Conservation (phyloP, 2,888 invertebrate genomes). For the Eupithecia exiguata region DNA sequence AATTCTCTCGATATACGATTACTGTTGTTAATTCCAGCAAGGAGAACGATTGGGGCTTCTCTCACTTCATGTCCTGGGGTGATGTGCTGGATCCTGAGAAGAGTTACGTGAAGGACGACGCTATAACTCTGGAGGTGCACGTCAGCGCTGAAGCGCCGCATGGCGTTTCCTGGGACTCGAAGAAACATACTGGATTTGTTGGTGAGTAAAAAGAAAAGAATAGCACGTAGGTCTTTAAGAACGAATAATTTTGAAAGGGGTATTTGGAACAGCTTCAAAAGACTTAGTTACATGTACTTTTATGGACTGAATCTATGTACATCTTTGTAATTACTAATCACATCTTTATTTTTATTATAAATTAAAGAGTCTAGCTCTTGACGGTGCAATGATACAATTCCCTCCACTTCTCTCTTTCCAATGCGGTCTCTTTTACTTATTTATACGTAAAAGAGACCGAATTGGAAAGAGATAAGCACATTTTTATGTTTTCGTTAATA, state of each 20-base stretch:
- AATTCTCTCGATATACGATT: neutral
- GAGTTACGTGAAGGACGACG: slow-evolving; percentile 96
- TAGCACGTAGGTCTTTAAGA: neutral
- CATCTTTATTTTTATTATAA: too few relatives aligned
- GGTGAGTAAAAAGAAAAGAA: slow-evolving; percentile 71
- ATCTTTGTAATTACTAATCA: neutral
- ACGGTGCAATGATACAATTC: too few relatives aligned
- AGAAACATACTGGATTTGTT: slow-evolving; percentile 95
- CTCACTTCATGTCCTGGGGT: slow-evolving; percentile 98
- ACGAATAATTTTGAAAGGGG: neutral
- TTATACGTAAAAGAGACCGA: too few relatives aligned
- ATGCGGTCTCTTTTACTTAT: too few relatives aligned
- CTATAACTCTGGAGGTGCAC: slow-evolving; percentile 94
- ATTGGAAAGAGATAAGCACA: too few relatives aligned
- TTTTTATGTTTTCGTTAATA: neutral
- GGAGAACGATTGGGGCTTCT: slow-evolving; percentile 97
- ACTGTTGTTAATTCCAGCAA: slow-evolving; percentile 69
- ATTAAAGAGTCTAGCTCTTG: too few relatives aligned
- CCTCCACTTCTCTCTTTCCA: too few relatives aligned
- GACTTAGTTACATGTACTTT: too few relatives aligned
- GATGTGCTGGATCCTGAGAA: slow-evolving; percentile 97
- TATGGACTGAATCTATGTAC: too few relatives aligned
- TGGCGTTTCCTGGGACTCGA: slow-evolving; percentile 99
- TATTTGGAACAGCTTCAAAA: neutral
- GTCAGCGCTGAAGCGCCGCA: slow-evolving; percentile 95